Evolutionary conservation across 2,797 vertebrate genomes (phyloP).

Genomic region (Chelon labrosus): DNA sequence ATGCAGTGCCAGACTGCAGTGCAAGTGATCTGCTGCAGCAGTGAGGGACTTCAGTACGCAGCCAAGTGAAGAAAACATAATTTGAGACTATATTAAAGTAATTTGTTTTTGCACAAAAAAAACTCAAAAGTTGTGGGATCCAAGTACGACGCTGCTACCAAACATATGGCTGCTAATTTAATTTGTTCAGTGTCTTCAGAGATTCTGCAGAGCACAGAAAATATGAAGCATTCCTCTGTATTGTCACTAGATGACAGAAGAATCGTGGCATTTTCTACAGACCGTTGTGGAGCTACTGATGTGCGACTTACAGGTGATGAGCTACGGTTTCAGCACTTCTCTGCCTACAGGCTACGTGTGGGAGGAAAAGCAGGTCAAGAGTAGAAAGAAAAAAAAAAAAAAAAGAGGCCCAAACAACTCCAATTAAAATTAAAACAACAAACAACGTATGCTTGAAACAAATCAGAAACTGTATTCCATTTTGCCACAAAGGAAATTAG

Average conservation of each 20-base stretch:
- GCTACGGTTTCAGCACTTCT: slow-evolving; percentile 92
- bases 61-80: neutral
- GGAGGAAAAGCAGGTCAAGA: slow-evolving; percentile 94
- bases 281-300: slow-evolving; percentile 81
- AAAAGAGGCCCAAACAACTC: slow-evolving; percentile 79
- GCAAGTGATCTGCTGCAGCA: slow-evolving; percentile 21
- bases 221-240: slow-evolving; percentile 3
- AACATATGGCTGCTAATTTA: too few species aligned
- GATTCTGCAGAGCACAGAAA: slow-evolving; percentile 6
- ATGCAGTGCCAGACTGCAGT: slow-evolving; percentile 12
- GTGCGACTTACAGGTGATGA: slow-evolving; percentile 93
- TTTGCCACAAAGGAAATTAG: slow-evolving; percentile 73
- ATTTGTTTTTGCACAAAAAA: neutral
- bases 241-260: slow-evolving; percentile 13
- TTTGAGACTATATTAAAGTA: neutral
- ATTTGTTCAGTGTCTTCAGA: neutral
- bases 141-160: too few species aligned
- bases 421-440: slow-evolving; percentile 71
- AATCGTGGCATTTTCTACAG: slow-evolving; percentile 40
- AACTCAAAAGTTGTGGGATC: too few species aligned
- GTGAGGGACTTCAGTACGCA: neutral
- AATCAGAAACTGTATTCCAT: slow-evolving; percentile 58
- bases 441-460: slow-evolving; percentile 14
- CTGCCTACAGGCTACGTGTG: slow-evolving; percentile 90
- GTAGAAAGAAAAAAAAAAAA: slow-evolving; percentile 26